A percentile compares a stretch with the other conserved stretches of the same genome.
Evolutionary conservation across 2,797 vertebrate genomes (phyloP).

Genomic region (Gymnothorax reevesii): DNA sequence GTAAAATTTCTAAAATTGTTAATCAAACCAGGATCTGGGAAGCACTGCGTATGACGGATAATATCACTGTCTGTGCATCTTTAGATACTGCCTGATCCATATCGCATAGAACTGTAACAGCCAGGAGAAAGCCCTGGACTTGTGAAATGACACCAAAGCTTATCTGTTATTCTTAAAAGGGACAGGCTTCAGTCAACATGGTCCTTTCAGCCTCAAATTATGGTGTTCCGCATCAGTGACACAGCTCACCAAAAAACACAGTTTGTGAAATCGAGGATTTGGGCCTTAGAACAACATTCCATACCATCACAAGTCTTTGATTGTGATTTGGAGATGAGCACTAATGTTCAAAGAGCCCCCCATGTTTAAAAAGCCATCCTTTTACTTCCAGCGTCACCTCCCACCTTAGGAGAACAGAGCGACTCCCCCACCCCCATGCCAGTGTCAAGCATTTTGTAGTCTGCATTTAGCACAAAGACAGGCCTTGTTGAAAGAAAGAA

Average conservation of each 20-base stretch:
- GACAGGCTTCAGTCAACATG: conserved; percentile 39
- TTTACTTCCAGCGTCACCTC: conserved; percentile 38
- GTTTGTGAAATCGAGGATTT: conserved; percentile 41
- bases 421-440: conserved; percentile 30
- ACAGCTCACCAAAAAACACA: conserved; percentile 42
- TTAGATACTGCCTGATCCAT: neutral
- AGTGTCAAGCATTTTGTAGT: conserved; percentile 33
- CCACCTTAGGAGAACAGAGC: conserved; percentile 20
- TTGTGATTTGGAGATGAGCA: conserved; percentile 27
- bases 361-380: conserved; percentile 49
- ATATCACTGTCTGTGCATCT: neutral
- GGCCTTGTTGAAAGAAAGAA: conserved; percentile 38
- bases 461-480: conserved; percentile 38
- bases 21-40: neutral
- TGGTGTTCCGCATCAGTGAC: conserved; percentile 36
- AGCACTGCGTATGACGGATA: neutral
- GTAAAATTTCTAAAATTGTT: neutral
- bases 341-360: conserved; percentile 48
- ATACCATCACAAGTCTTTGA: conserved; percentile 41
- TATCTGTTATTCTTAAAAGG: conserved; percentile 35
- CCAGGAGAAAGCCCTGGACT: conserved; percentile 3
- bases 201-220: conserved; percentile 38
- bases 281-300: conserved; percentile 50
- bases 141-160: conserved; percentile 33
- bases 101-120: neutral